Percentiles rank a stretch among this genome's conserved stretches.
Evolutionary conservation across 2,113 vertebrate species (phyloP).

Genomic region (Syrrhaptes paradoxus): DNA sequence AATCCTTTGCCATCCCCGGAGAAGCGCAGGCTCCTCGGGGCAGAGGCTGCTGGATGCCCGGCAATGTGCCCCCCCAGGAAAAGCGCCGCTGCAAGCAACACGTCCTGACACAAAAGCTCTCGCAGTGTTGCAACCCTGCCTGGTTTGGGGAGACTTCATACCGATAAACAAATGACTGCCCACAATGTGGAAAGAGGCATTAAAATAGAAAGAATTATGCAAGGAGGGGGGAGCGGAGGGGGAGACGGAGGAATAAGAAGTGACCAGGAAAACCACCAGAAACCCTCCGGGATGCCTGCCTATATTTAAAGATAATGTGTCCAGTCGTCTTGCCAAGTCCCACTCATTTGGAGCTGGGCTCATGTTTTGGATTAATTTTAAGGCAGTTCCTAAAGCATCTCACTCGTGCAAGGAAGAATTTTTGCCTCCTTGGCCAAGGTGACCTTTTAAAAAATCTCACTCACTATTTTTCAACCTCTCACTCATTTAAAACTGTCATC

Average conservation of each 20-base stretch:
- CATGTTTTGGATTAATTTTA: conserved; percentile 54
- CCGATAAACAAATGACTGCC: not conserved
- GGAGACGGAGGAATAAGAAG: not conserved
- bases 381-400: conserved; percentile 56
- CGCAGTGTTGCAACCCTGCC: not conserved
- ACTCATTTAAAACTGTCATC: conserved; percentile 16
- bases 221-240: not conserved
- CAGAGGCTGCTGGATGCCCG: not conserved
- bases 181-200: conserved; percentile 15
- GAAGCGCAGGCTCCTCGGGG: not conserved
- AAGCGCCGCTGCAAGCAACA: not conserved
- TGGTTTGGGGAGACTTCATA: not conserved
- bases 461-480: conserved; percentile 31
- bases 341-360: conserved; percentile 41
- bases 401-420: not conserved
- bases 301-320: conserved; percentile 51
- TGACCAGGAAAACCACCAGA: conserved; percentile 64
- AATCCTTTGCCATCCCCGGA: not conserved
- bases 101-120: not conserved
- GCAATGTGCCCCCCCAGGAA: not conserved
- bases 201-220: conserved; percentile 17
- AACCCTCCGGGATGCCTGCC: conserved; percentile 53
- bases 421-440: conserved; percentile 44
- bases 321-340: conserved; percentile 44
- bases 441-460: conserved; percentile 44